Conservation (phyloP, 23 tunicate genomes). For the Ciona savignyi region DNA sequence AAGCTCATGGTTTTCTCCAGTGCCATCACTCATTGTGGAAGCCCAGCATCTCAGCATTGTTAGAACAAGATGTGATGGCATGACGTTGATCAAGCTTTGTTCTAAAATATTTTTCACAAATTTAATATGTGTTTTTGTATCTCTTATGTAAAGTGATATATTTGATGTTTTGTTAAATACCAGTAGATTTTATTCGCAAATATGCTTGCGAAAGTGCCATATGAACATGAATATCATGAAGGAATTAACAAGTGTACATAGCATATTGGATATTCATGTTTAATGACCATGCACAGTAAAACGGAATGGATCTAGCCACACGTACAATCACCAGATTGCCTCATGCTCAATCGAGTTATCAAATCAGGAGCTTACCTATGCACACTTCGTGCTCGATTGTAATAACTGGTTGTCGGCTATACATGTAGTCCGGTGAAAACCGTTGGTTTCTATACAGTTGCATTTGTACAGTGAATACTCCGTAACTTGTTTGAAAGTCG, state of each 20-base stretch:
- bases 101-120: conserved; percentile 8
- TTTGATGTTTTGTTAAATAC: too few species aligned
- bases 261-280: too few species aligned
- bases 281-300: too few species aligned
- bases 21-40: conserved; percentile 40
- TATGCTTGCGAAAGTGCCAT: too few species aligned
- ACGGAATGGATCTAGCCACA: too few species aligned
- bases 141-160: too few species aligned
- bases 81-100: conserved; percentile 38
- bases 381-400: conserved; percentile 65
- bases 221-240: too few species aligned
- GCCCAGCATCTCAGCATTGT: conserved; percentile 65
- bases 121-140: too few species aligned
- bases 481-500: conserved; percentile 70
- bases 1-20: conserved; percentile 28
- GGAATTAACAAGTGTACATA: background rate
- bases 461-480: conserved; percentile 58
- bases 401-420: conserved; percentile 31
- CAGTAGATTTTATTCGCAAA: too few species aligned
- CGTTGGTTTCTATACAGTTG: conserved; percentile 21
- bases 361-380: conserved; percentile 42
- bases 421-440: conserved; percentile 24
- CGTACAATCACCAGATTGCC: too few species aligned
- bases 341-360: too few species aligned
- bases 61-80: conserved; percentile 54